Base-by-base conservation (phyloP, 2,888 invertebrate genomes). In the Onchidella celtica region DNA sequence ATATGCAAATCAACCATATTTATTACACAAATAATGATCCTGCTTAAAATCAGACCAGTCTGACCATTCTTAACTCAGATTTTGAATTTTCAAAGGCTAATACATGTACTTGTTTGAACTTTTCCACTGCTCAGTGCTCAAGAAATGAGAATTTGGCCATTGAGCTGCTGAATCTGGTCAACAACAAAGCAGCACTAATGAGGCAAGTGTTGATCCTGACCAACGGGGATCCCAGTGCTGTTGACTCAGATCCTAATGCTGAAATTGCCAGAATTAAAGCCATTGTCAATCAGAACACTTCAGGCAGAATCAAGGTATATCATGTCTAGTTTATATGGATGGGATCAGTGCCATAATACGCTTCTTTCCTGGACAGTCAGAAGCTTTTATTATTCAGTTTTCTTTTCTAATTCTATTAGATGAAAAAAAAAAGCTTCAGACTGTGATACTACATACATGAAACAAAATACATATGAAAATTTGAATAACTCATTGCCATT, bases 131-230 rank as follows among this genome's bases (percentile, higher is more conserved):
- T 36, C 61, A 59, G 68, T 84, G 84, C 9, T 86, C 86, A 29
- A 89, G 90, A 79, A 91, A 91, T 86, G 92, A 92, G 82, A 91
- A 92, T 84, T 84, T 92, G 68, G 89, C 91, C 59, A 84, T 92
- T 66, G 93, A 93, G 85, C 85, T 93, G 75, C 85, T 93, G 36
- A 92, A 92, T 84, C 85, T 92, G 70, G 92, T 92, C 24, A 92
- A 92, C 84, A 88, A 90, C 69, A 93, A 93, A 80, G 91, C 91
- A n/a, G 87, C 90, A 2, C 85, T 93, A 40, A 90, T 91, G 89
- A 87, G 88, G 74, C 90, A 91, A 78, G 81, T 91, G 14, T 84
- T 88, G 17, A 87, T 89, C 27, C 85, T 90, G 55, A 87, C 87
- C 27, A 88, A 87, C 36, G 86, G 85, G 32, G 87, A 87, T 66